Evolutionary conservation across 2,888 invertebrate genomes (phyloP).

Genomic region (Serripes groenlandicus): DNA sequence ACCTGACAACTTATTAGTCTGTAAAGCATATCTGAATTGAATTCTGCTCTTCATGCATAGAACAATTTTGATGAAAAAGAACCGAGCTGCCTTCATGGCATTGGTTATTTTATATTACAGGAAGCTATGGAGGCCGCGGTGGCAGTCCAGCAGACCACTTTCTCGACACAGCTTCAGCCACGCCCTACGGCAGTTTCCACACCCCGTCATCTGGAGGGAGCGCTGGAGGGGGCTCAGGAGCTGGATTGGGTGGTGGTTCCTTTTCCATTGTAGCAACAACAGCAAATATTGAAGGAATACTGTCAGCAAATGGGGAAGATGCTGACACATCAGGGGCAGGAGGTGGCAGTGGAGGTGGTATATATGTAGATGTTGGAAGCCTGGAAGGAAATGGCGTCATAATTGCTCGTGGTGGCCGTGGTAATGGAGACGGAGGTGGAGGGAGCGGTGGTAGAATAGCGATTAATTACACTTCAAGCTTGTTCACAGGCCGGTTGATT

Average conservation of each 20-base stretch:
- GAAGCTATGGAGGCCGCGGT: slow-evolving; percentile 76
- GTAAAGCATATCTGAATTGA: too few relatives aligned
- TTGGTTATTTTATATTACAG: slow-evolving; percentile 49
- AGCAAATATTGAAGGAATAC: slow-evolving; percentile 70
- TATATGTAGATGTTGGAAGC: slow-evolving; percentile 52
- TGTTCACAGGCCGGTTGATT: slow-evolving; percentile 57
- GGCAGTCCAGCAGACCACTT: slow-evolving; percentile 61
- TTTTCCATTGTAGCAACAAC: slow-evolving; percentile 42
- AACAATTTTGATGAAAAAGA: too few relatives aligned
- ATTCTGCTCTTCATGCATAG: too few relatives aligned
- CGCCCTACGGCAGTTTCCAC: slow-evolving; percentile 62
- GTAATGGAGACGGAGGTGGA: slow-evolving; percentile 66
- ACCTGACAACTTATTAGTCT: too few relatives aligned
- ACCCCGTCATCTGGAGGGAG: slow-evolving; percentile 64
- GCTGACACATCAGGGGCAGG: slow-evolving; percentile 61
- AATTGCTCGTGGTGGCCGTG: slow-evolving; percentile 70
- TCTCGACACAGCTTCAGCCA: slow-evolving; percentile 50
- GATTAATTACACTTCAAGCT: slow-evolving; percentile 39
- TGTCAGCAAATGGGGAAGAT: slow-evolving; percentile 73
- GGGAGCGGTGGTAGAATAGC: slow-evolving; percentile 73
- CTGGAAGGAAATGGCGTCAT: slow-evolving; percentile 68
- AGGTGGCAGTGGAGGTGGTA: slow-evolving; percentile 74
- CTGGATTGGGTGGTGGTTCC: slow-evolving; percentile 71
- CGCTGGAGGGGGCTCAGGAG: slow-evolving; percentile 68
- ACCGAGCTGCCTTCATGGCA: too few relatives aligned